These are phyloP conservation scores for Brachyhypopomus gauderio DNA, from an alignment of 2,113 vertebrate genomes.

Conservation along the genomic window DNA sequence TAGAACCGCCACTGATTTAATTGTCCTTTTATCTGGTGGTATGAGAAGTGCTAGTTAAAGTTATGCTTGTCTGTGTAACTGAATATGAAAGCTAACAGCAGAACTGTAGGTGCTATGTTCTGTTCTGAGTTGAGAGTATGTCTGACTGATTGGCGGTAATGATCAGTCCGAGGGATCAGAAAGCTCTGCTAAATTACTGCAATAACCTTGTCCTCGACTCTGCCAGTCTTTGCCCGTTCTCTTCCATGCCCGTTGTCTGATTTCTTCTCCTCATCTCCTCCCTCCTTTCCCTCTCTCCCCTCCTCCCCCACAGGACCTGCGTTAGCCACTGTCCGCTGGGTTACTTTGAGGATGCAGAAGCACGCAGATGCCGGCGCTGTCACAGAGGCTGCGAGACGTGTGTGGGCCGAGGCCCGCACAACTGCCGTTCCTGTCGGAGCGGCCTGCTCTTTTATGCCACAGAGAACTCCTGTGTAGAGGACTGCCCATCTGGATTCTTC, in stretches of 20 bases:
- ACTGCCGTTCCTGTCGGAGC: constrained; percentile 81
- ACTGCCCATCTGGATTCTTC: constrained; percentile 77
- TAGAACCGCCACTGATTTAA: too few species aligned
- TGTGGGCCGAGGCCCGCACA: constrained; percentile 55
- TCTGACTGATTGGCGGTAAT: not conserved
- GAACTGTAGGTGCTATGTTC: not conserved
- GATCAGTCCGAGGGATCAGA: not conserved
- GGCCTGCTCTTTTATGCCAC: constrained; percentile 79
- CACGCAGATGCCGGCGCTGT: constrained; percentile 82
- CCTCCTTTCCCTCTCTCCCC: not conserved
- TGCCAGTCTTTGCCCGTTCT: too few species aligned
- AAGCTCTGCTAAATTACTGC: not conserved
- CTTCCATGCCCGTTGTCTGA: not conserved
- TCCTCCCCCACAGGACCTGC: constrained; percentile 75
- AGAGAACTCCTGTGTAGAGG: constrained; percentile 70
- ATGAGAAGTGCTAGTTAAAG: not conserved
- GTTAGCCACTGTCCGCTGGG: constrained; percentile 83
- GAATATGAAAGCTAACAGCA: not conserved
- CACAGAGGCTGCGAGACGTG: constrained; percentile 84
- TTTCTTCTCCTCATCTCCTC: not conserved
- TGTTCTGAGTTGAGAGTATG: not conserved
- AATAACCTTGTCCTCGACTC: not conserved
- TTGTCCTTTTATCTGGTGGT: too few species aligned
- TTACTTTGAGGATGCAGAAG: constrained; percentile 73
- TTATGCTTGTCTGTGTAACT: not conserved